These are phyloP conservation scores for Drosophila micromelanica DNA, from an alignment of 1,140 invertebrate species.

Conservation along the genomic window DNA sequence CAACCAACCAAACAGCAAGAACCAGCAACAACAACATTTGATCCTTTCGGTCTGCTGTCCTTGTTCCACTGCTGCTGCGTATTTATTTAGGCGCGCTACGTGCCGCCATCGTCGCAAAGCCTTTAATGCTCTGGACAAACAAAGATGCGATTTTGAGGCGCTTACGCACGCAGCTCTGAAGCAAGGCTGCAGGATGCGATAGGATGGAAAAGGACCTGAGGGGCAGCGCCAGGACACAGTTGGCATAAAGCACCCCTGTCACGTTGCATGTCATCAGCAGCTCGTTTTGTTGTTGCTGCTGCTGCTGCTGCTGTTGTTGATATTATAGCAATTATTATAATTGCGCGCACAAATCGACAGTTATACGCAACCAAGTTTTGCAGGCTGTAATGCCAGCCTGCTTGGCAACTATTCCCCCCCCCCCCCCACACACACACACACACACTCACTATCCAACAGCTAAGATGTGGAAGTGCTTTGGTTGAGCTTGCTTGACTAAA, in stretches of 20 bases:
- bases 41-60: conserved; percentile 20
- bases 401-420: conserved; percentile 38
- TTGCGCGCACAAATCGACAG: conserved; percentile 78
- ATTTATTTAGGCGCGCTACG: conserved; percentile 70
- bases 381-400: conserved; percentile 18
- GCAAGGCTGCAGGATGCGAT: neutral
- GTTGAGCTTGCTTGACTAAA: neutral
- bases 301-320: conserved; percentile 46
- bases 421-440: too few species aligned
- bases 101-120: conserved; percentile 51
- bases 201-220: neutral
- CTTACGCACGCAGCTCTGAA: conserved; percentile 59
- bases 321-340: conserved; percentile 81
- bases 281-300: conserved; percentile 28
- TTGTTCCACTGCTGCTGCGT: conserved; percentile 35
- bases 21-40: neutral
- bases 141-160: conserved; percentile 67
- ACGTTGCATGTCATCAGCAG: conserved; percentile 64
- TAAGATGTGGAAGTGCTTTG: too few species aligned
- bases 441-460: conserved; percentile 12
- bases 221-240: conserved; percentile 6
- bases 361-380: conserved; percentile 52
- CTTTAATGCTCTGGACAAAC: conserved; percentile 74
- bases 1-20: neutral
- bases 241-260: conserved; percentile 39